phyloP scores from a whole-genome alignment of 2,888 invertebrate species.

The Steinernema carpocapsae region DNA sequence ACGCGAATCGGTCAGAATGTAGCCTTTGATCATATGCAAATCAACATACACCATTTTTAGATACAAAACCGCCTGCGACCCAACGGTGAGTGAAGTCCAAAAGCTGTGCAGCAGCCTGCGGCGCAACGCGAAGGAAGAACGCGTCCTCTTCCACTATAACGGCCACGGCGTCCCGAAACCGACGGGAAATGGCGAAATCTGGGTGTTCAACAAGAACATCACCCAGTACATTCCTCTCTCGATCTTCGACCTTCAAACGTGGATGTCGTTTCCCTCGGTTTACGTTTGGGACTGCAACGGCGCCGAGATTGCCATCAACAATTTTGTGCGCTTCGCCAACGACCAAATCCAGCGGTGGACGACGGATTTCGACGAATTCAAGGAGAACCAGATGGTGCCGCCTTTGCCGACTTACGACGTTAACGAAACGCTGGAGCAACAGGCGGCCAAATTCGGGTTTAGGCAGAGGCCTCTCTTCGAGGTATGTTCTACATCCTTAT shows the following conservation, averaged over 20 bases:
- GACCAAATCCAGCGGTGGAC: conserved; percentile 86
- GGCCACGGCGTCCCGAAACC: conserved; percentile 99
- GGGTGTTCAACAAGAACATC: conserved; percentile 86
- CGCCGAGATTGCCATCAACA: conserved; percentile 91
- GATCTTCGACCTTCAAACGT: conserved; percentile 94
- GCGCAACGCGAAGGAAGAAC: conserved; percentile 94
- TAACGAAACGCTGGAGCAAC: background rate
- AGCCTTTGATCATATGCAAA: too few species aligned
- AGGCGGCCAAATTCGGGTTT: conserved; percentile 17
- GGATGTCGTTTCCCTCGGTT: conserved; percentile 99
- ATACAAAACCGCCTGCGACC: conserved; percentile 95
- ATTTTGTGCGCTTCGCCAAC: conserved; percentile 80
- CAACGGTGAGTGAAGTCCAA: conserved; percentile 96
- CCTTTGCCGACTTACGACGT: conserved; percentile 3
- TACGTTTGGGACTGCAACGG: conserved; percentile 95
- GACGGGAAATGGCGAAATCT: conserved; percentile 88
- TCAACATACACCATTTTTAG: conserved; percentile 73
- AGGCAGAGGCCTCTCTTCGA: conserved; percentile 5
- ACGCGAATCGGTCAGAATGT: too few species aligned
- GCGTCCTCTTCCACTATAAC: conserved; percentile 98
- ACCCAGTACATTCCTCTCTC: conserved; percentile 99
- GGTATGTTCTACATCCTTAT: background rate
- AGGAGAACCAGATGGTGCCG: conserved; percentile 20
- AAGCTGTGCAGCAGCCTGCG: conserved; percentile 91
- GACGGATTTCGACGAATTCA: conserved; percentile 68